Percentiles rank a stretch among this genome's conserved stretches.
phyloP scores from a whole-genome alignment of 2,888 invertebrate genomes.

The Agonopterix alstromeriana region DNA sequence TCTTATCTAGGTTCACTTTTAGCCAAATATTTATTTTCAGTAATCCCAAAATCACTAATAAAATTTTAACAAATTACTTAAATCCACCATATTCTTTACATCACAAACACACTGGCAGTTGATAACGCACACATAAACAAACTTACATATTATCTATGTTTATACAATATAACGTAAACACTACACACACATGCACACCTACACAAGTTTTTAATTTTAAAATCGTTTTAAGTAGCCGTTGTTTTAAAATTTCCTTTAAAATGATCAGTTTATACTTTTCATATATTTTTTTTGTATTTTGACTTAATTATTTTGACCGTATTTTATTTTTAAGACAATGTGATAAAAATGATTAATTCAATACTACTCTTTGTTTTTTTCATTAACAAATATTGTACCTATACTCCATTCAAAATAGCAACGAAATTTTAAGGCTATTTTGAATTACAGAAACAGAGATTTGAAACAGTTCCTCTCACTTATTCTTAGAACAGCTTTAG shows the following conservation, averaged over 20 bases:
- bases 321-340: too few relatives aligned
- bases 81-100: slow-evolving; percentile 6
- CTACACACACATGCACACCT: slow-evolving; percentile 8
- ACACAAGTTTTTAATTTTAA: slow-evolving; percentile 60
- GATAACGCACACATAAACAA: slow-evolving; percentile 4
- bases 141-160: slow-evolving; percentile 15
- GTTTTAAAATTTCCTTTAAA: slow-evolving; percentile 2
- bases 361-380: too few relatives aligned
- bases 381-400: too few relatives aligned
- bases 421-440: too few relatives aligned
- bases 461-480: too few relatives aligned
- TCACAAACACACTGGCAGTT: slow-evolving; percentile 2
- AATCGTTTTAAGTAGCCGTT: slow-evolving; percentile 36
- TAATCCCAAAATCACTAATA: not conserved
- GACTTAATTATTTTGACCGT: too few relatives aligned
- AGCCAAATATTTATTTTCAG: not conserved
- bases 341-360: too few relatives aligned
- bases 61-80: not conserved
- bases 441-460: too few relatives aligned
- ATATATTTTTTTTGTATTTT: too few relatives aligned
- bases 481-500: too few relatives aligned
- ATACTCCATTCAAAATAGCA: too few relatives aligned
- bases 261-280: too few relatives aligned
- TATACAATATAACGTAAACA: not conserved
- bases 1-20: not conserved